Evolutionary conservation across 2,888 invertebrate species (phyloP), one percentile per base, ranked within the genome.

Genomic region (Corythucha ciliata): DNA sequence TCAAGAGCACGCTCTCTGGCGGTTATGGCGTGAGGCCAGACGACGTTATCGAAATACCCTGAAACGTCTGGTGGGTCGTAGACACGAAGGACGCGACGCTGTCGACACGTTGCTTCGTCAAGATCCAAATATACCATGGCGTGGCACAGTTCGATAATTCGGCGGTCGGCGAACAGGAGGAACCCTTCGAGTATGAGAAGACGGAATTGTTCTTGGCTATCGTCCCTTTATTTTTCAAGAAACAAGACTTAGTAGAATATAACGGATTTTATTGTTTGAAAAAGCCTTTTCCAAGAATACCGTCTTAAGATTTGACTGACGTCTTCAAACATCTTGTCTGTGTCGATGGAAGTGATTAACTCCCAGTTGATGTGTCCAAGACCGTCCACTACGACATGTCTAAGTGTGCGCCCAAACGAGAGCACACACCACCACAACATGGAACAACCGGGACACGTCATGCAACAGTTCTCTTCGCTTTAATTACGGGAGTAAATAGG

Each of bases 11-110:
- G 27, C 20, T 21, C 5, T 36, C 46, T 51, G n/a, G 45, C 36
- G 2, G 12, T 24, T 22, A 41, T 36, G 2, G 51, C 51, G 24
- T 81, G 79, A n/a, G 92, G 92, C 92, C 93, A 94, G n/a, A 85
- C 89, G 64, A 83, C 79, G 58, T 70, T 69, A 37, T 92, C 88
- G 70, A 92, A 92, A 72, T 93, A 94, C 0, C 89, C 88, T 1
- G 78, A 79, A 3, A 82, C 72, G 70, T 94, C 92, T 1, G 92
- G 84, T 18, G 93, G 93, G 47, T 82, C 78, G 66, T 93, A 94
- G n/a, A 72, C 67, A 27, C 86, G 70, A 20, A 62, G 61, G 26
- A 66, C 64, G 55, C 89, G 74, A 20, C 90, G 73, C 25, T 72
- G 61, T 59, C 69, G 69, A 62, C 88, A 87, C 64, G 78, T 78